Base-by-base conservation (phyloP, 2,797 vertebrate genomes). In the Hybognathus amarus region DNA sequence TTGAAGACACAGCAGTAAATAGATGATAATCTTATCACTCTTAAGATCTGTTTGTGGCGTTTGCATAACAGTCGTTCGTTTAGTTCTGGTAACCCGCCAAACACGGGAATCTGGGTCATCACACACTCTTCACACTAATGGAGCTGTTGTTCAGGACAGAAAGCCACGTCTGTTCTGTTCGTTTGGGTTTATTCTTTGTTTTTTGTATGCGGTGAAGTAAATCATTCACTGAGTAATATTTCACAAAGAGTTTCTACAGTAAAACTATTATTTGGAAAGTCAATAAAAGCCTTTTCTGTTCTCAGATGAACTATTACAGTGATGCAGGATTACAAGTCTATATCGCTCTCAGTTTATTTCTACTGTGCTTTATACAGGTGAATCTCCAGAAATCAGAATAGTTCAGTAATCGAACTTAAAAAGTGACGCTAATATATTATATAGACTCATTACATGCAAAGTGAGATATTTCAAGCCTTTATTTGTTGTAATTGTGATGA, bases 41-140 rank as follows among this genome's bases (percentile, higher is more conserved):
- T 50, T 40, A 18, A 27, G 38, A 9, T 24, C 42, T 42, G 61
- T 74, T 27, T 6, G 3, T 61, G 69, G n/a, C 17, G n/a, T 77
- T 83, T 73, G 56, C 24, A 59, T 79, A 70, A 85, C 71, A 61
- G 59, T 74, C 67, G 79, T 54, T 82, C 73, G 30, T 63, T 45
- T 73, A 15, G 12, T 89, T 88, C 87, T 93, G 91, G 91, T 91
- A 85, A 83, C 22, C 87, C 85, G 91, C 92, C 92, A 95, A 92
- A 79, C 81, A 78, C 84, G 83, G 5, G 82, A 90, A 94, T 94
- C 86, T 93, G 89, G 92, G 92, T 94, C 93, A 92, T 87, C 87
- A 83, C 85, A 61, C 80, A 87, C 85, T 70, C 69, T 69, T 69
- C 40, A 2, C 4, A 13, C 42, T 13, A 13, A 85, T 82, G 75